Base-by-base conservation (phyloP, 2,113 vertebrate species). In the Eolophus roseicapilla region DNA sequence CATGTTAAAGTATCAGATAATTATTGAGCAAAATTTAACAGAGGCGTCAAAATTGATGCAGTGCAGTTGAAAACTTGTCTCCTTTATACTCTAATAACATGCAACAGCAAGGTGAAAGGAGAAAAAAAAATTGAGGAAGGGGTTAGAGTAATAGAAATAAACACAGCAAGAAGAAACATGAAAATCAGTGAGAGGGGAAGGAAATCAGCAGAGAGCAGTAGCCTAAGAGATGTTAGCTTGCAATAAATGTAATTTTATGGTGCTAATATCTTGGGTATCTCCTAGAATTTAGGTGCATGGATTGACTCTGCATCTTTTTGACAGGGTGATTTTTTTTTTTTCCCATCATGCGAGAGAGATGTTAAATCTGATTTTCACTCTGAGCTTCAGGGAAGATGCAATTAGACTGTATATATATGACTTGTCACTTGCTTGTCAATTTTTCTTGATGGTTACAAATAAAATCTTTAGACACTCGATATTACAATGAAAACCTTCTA, bases 371-470 rank as follows among this genome's bases (percentile, higher is more conserved):
- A 95, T 96, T 96, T 96, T 93, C 89, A 87, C 93, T 95, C 67
- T 85, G 55, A 92, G 93, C 82, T 96, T 55, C 3, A 0, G 82
- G 89, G 55, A 93, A 81, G 90, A 96, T 78, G 86, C 95, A 96
- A 96, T 97, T 96, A 96, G 88, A 67, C 88, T 83, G 49, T 81
- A 86, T 93, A 95, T 96, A 73, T 93, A 89, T 83, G 88, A 52
- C 82, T 96, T 97, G 96, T 96, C 95, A 97, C 92, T 97, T 96
- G 84, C 95, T 92, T 96, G 95, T 97, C 97, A 97, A 93, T 96
- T 95, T 93, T 94, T 92, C 85, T 70, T 94, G 92, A 96, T 0
- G 4, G 92, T 82, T 94, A 93, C 94, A 97, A 95, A 96, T 96
- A 96, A 95, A 96, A 95, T 82, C 94, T 96, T 96, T 93, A 96